Evolutionary conservation across 2,797 vertebrate species (phyloP), one percentile per base, ranked within the genome.

Genomic region (Lutjanus argentimaculatus): DNA sequence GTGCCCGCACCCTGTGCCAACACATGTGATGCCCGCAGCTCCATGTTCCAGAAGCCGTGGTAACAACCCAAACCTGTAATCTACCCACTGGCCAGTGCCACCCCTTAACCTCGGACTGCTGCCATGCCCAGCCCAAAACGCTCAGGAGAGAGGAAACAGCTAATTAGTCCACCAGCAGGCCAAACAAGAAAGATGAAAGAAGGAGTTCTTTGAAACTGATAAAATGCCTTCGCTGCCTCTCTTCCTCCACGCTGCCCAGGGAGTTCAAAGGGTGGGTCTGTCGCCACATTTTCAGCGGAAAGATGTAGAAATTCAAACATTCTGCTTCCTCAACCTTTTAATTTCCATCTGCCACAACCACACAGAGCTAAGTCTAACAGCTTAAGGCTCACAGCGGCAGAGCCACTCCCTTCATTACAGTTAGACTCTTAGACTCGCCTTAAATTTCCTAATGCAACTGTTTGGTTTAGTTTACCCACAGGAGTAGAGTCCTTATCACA

Each of bases 41-140:
- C 75, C 88, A 77, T 91, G 91, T 91, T 89, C 92, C 92, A 92
- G 89, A 81, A 92, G 90, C 88, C 63, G 49, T 72, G 82, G 89
- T 86, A 79, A 87, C 85, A 83, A 79, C 82, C 87, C 77, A 82
- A 92, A 93, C 87, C 89, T 95, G 91, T 92, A 94, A 95, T 95
- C 92, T 90, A 4, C 52, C 88, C 81, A 71, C 58, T 80, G 91
- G 89, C 88, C 90, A 85, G 89, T 88, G 89, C 91, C 91, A 92
- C 75, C 88, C 93, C 72, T 73, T 82, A 82, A 91, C 87, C 81
- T 90, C 76, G 67, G 68, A 83, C 74, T 75, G 88, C 82, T 86
- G 91, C 90, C 86, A 77, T 89, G 90, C 88, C 91, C 88, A 85
- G 75, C 89, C 90, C 77, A 48, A 88, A 87, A 70, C 83, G 58